phyloP scores from a whole-genome alignment of 2,888 invertebrate genomes.

The Ditula angustiorana region DNA sequence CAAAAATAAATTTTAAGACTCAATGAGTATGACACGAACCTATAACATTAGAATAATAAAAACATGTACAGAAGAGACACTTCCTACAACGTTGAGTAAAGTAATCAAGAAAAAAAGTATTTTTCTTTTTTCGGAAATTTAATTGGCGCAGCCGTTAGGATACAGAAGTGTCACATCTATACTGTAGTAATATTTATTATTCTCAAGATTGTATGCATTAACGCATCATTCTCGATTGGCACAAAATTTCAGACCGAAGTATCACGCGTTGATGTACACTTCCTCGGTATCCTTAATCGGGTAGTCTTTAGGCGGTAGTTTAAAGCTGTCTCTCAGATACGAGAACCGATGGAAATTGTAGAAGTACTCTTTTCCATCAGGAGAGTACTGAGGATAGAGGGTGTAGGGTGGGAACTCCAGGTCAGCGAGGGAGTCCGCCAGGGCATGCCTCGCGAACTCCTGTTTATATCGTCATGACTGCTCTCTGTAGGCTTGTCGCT shows the following conservation, averaged over 20 bases:
- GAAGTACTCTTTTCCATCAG: constrained; percentile 79
- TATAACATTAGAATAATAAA: background rate
- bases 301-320: constrained; percentile 77
- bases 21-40: constrained; percentile 1
- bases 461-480: constrained; percentile 88
- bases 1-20: constrained; percentile 36
- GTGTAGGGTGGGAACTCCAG: constrained; percentile 73
- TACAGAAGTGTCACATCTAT: background rate
- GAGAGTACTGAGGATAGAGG: constrained; percentile 77
- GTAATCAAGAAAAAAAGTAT: no score
- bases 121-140: no score
- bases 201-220: background rate
- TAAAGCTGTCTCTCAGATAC: constrained; percentile 74
- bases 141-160: background rate
- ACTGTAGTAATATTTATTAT: background rate
- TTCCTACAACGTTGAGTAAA: no score
- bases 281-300: constrained; percentile 68
- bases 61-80: background rate
- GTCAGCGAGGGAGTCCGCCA: constrained; percentile 74
- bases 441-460: constrained; percentile 79
- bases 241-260: constrained; percentile 3
- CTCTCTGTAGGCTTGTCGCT: constrained; percentile 89
- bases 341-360: constrained; percentile 81
- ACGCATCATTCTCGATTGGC: background rate
- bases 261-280: constrained; percentile 78